Conservation (phyloP, 2,113 vertebrate species). For the Prunella fulvescens region DNA sequence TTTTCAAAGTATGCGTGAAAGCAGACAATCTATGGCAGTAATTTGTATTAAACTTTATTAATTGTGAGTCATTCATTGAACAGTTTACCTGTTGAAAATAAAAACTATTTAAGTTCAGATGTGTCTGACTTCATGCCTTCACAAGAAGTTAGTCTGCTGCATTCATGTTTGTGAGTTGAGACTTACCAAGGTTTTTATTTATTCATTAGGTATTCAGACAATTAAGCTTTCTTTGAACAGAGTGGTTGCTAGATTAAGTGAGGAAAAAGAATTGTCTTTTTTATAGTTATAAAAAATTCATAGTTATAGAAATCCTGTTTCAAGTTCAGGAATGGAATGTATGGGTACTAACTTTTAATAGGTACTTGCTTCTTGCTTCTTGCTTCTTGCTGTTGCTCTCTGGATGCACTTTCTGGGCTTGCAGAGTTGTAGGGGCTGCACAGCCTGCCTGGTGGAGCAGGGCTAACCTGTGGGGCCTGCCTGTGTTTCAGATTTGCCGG, state of each 20-base stretch:
- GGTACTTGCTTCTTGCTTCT: background rate
- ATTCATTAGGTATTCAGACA: background rate
- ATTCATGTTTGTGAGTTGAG: background rate
- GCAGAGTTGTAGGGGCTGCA: background rate
- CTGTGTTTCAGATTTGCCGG: slow-evolving; percentile 85
- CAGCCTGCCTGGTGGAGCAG: background rate
- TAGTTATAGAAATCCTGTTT: background rate
- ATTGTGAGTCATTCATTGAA: background rate
- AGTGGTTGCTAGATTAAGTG: background rate
- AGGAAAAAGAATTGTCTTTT: background rate
- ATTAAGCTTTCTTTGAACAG: background rate
- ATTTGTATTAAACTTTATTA: background rate
- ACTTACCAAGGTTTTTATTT: background rate
- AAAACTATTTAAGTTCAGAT: background rate
- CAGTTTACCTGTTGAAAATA: background rate
- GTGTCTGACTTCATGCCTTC: background rate
- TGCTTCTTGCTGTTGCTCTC: background rate
- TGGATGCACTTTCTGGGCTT: accelerated
- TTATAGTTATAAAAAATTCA: background rate
- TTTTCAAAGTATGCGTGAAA: background rate
- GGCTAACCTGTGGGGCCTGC: background rate
- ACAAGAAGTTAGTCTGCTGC: background rate
- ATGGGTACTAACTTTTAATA: background rate
- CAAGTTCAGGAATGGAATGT: background rate
- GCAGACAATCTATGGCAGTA: background rate